phyloP scores from a whole-genome alignment of 2,797 vertebrate genomes.

The Anguilla obscura region DNA sequence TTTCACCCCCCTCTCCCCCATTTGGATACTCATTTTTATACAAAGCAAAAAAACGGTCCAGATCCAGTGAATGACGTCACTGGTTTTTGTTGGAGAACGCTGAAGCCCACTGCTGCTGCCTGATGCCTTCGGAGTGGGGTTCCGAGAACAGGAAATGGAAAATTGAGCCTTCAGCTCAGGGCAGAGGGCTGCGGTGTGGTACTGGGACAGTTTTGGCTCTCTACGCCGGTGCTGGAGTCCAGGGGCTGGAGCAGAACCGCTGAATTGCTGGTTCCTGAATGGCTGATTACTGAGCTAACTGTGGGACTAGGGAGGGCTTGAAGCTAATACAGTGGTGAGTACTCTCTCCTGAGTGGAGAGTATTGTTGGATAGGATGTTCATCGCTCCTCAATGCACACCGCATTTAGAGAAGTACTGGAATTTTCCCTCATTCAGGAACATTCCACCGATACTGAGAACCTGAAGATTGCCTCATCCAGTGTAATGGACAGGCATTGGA shows the following conservation, averaged over 20 bases:
- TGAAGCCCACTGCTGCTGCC: constrained; percentile 34
- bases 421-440: constrained; percentile 61
- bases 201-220: constrained; percentile 39
- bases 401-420: constrained; percentile 50
- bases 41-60: not conserved
- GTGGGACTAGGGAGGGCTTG: constrained; percentile 47
- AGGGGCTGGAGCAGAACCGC: constrained; percentile 55
- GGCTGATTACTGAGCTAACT: constrained; percentile 62
- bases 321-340: not conserved
- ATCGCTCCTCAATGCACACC: not conserved
- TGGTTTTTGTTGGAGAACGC: not conserved
- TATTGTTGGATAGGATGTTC: not conserved
- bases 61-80: not conserved
- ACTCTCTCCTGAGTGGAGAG: not conserved
- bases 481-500: not conserved
- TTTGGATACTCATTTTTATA: not conserved
- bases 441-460: constrained; percentile 43
- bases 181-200: constrained; percentile 36
- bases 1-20: not conserved
- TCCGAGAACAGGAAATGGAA: constrained; percentile 70
- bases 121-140: constrained; percentile 55
- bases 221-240: constrained; percentile 47
- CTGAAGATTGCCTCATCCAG: constrained; percentile 14
- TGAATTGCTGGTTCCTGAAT: constrained; percentile 62
- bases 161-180: constrained; percentile 55